Evolutionary conservation across 1,140 invertebrate genomes (phyloP), one percentile per base, ranked within the genome.

Genomic region (Homarus americanus): DNA sequence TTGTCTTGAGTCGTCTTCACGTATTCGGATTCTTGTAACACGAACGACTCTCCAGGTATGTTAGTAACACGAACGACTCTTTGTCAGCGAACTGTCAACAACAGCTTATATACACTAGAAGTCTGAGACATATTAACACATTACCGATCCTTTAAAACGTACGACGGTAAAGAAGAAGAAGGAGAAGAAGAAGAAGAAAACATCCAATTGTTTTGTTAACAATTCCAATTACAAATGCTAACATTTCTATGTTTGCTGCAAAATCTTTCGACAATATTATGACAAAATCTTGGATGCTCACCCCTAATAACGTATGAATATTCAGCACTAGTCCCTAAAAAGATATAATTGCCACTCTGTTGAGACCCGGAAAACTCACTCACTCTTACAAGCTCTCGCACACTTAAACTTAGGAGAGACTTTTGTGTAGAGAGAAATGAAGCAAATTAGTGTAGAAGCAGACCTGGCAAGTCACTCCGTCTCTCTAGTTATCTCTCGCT

Each of bases 311-410:
- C 87, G 87, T 83, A 90, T 90, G 87, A 90, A 90, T 90, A 90
- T 90, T 90, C 87, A 90, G 79, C 63, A 90, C 79, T 38, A 40
- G 40, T 53, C 80, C 34, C 87, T 63, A 82, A 90, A 90, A 90
- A 90, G 79, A 90, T 82, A 83, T 90, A 90, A 90, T 90, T 90
- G 87, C 87, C 87, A 90, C 87, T 90, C 87, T 90, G 87, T 90
- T 90, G 38, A 82, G 34, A 41, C 69, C 87, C 44, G 9, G 12
- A 82, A 90, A 90, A 90, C 63, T 83, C 79, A 36, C 32, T 80
- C 38, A 34, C 83, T 88, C 87, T 82, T 82, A 88, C 87, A 82
- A 72, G 63, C 78, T 58, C 79, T 82, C 87, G 80, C 69, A 90
- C 87, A 90, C 87, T 90, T 90, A 90, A 90, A 90, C 87, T 90